Conservation (phyloP, 2,113 vertebrate species). For the Amblyornis subalaris region DNA sequence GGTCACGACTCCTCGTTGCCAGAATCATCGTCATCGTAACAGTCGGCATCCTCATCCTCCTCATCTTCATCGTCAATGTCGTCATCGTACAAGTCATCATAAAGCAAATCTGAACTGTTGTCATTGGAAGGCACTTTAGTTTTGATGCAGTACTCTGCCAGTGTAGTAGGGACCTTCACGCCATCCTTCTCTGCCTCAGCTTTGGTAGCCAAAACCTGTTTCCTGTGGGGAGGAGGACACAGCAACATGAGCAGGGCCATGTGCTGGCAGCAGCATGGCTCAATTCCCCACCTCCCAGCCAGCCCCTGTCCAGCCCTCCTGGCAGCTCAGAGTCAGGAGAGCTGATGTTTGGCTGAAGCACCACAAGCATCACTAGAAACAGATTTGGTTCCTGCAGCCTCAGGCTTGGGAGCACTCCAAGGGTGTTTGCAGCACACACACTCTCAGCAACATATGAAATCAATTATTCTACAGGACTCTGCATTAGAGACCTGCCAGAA, state of each 20-base stretch:
- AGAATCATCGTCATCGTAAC: slow-evolving; percentile 95
- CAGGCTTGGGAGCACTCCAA: background rate
- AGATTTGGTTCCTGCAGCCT: background rate
- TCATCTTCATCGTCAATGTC: slow-evolving; percentile 94
- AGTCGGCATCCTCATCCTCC: slow-evolving; percentile 87
- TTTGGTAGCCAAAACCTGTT: background rate
- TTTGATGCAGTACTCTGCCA: slow-evolving; percentile 98
- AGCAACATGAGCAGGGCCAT: background rate
- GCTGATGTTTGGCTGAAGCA: background rate
- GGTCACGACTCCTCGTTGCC: slow-evolving; percentile 97
- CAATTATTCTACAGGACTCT: background rate
- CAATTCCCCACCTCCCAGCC: background rate
- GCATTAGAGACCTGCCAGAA: background rate
- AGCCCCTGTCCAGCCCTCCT: background rate
- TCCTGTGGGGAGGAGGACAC: background rate
- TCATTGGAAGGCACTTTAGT: slow-evolving; percentile 98
- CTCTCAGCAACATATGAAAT: background rate
- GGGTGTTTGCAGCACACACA: background rate
- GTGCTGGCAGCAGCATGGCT: background rate
- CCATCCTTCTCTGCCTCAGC: slow-evolving; percentile 95
- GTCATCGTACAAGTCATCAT: slow-evolving; percentile 94
- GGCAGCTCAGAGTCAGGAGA: background rate
- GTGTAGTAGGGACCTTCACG: slow-evolving; percentile 94
- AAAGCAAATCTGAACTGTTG: slow-evolving; percentile 97
- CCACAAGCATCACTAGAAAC: background rate